These are phyloP conservation scores for Hydrochoerus hydrochaeris DNA, from an alignment of 2,113 vertebrate genomes.

Conservation along the genomic window DNA sequence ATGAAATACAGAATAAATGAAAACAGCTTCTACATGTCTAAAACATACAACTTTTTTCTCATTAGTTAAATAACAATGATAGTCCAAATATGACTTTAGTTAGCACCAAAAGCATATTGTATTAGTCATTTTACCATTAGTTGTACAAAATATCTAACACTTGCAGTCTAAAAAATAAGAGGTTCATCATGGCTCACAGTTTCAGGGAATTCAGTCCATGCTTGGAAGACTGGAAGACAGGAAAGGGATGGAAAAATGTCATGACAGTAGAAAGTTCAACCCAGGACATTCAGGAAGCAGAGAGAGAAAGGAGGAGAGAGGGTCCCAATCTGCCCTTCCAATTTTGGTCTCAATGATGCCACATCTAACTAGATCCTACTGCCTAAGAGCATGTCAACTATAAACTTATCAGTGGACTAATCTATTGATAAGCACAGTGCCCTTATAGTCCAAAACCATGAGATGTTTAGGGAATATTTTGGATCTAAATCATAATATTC, in stretches of 20 bases:
- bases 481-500: background rate
- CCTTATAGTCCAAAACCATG: background rate
- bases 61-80: background rate
- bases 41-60: background rate
- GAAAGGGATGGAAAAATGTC: background rate
- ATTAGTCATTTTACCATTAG: background rate
- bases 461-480: background rate
- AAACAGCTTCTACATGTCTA: background rate
- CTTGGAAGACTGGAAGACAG: background rate
- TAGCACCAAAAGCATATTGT: background rate
- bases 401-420: background rate
- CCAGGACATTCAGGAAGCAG: background rate
- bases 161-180: background rate
- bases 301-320: background rate
- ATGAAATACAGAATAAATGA: background rate
- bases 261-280: background rate
- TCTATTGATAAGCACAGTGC: background rate
- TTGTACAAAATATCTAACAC: background rate
- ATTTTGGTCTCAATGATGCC: background rate
- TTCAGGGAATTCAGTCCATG: background rate
- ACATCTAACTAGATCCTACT: background rate
- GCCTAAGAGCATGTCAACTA: background rate
- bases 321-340: background rate
- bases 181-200: background rate
- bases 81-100: background rate